These are phyloP conservation scores for Planiliza haematocheilus DNA, from an alignment of 2,113 vertebrate genomes.

Conservation along the genomic window DNA sequence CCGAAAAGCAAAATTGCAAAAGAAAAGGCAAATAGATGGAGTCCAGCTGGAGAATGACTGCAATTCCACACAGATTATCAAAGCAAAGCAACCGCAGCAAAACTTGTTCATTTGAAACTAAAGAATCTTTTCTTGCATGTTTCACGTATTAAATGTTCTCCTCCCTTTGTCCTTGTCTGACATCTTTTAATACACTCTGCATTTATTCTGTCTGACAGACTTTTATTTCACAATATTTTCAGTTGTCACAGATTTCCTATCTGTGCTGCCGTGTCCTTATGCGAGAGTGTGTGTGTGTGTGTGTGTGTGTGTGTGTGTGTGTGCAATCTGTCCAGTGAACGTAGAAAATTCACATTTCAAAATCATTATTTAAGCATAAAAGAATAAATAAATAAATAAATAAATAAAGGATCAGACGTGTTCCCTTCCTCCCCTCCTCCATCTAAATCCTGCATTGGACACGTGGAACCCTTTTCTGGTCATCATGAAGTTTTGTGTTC, in stretches of 20 bases:
- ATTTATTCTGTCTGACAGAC: not conserved
- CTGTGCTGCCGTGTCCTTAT: slow-evolving; percentile 1
- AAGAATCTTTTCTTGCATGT: no score
- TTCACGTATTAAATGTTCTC: not conserved
- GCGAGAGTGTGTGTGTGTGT: not conserved
- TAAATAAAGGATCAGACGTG: slow-evolving; percentile 15
- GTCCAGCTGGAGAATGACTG: no score
- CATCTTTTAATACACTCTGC: not conserved
- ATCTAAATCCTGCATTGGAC: slow-evolving; percentile 65
- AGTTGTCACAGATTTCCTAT: not conserved
- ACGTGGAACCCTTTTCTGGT: slow-evolving; percentile 81
- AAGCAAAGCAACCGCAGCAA: no score
- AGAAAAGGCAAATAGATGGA: no score
- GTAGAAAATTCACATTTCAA: not conserved
- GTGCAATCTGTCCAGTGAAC: not conserved
- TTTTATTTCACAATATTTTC: not conserved
- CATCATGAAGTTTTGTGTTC: slow-evolving; percentile 61
- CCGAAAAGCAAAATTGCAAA: no score
- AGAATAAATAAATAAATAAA: not conserved
- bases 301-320: no score
- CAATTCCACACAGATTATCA: no score
- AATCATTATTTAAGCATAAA: slow-evolving; percentile 10
- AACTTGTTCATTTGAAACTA: no score
- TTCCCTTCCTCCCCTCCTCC: slow-evolving; percentile 63
- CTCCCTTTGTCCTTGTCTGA: not conserved